Percentiles rank a stretch among this genome's conserved stretches.
Evolutionary conservation across 2,797 vertebrate genomes (phyloP).

Genomic region (Clarias laeviceps): DNA sequence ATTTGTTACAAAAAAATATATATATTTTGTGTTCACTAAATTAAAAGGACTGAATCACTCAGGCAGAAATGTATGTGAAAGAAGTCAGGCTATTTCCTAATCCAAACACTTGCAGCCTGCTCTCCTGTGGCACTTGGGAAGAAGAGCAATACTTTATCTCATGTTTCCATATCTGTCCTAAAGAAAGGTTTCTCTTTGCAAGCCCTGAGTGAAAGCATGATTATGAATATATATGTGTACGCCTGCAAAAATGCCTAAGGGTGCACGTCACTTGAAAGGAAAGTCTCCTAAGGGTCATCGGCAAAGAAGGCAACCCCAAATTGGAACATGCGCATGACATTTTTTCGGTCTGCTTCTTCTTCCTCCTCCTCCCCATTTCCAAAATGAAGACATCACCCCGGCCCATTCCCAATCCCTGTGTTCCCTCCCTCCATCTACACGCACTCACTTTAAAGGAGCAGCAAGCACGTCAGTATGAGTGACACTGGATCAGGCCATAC

Average conservation of each 20-base stretch:
- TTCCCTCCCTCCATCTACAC: constrained; percentile 36
- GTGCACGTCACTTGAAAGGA: constrained; percentile 44
- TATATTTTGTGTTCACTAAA: neutral
- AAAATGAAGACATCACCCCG: constrained; percentile 51
- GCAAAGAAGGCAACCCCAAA: constrained; percentile 29
- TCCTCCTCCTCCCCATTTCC: neutral
- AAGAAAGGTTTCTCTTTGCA: constrained; percentile 45
- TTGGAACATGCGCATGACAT: constrained; percentile 35
- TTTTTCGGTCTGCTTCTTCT: constrained; percentile 26
- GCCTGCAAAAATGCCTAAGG: constrained; percentile 39
- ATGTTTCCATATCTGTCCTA: constrained; percentile 56
- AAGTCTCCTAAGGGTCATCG: constrained; percentile 46
- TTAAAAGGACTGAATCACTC: constrained; percentile 1
- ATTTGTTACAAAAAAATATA: neutral
- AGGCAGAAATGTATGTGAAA: constrained; percentile 11
- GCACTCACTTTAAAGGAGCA: constrained; percentile 62
- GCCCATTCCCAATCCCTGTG: constrained; percentile 24
- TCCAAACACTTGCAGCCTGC: constrained; percentile 23
- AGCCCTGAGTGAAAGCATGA: constrained; percentile 27
- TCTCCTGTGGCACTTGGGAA: constrained; percentile 51
- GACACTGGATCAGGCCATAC: constrained; percentile 59
- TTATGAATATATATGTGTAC: constrained; percentile 36
- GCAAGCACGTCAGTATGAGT: constrained; percentile 57
- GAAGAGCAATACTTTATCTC: constrained; percentile 50
- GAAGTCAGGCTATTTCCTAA: constrained; percentile 17